Conservation (phyloP, 2,113 vertebrate genomes). For the Anseranas semipalmata region DNA sequence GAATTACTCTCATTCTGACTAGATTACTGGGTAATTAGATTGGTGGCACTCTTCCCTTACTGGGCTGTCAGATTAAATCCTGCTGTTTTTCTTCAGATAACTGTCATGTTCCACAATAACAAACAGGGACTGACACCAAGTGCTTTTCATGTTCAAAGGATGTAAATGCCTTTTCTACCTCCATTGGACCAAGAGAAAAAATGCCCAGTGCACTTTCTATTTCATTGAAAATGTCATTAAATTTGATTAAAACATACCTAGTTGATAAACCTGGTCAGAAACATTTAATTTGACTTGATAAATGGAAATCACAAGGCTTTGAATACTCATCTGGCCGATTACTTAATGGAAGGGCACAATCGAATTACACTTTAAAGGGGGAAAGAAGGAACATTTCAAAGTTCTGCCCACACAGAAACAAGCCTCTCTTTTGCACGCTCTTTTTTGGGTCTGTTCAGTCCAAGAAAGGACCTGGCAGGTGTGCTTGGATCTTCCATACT, state of each 20-base stretch:
- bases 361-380: background rate
- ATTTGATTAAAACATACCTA: constrained; percentile 57
- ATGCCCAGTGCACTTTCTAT: constrained; percentile 7
- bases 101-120: constrained; percentile 74
- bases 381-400: background rate
- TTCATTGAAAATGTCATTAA: constrained; percentile 60
- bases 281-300: constrained; percentile 47
- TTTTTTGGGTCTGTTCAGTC: background rate
- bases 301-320: constrained; percentile 43
- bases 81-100: constrained; percentile 78
- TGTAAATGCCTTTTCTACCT: constrained; percentile 26
- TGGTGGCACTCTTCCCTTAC: constrained; percentile 86
- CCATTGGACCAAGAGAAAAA: constrained; percentile 22
- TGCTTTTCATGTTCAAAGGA: constrained; percentile 49
- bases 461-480: background rate
- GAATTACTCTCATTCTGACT: constrained; percentile 91
- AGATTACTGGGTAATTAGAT: constrained; percentile 94
- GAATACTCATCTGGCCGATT: constrained; percentile 3
- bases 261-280: constrained; percentile 52
- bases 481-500: background rate
- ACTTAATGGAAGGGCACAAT: constrained; percentile 14
- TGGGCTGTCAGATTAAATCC: constrained; percentile 80
- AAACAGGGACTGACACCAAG: constrained; percentile 64
- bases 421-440: background rate
- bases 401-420: background rate